These are phyloP conservation scores for Cololabis saira DNA, from an alignment of 2,113 vertebrate species.

Conservation along the genomic window DNA sequence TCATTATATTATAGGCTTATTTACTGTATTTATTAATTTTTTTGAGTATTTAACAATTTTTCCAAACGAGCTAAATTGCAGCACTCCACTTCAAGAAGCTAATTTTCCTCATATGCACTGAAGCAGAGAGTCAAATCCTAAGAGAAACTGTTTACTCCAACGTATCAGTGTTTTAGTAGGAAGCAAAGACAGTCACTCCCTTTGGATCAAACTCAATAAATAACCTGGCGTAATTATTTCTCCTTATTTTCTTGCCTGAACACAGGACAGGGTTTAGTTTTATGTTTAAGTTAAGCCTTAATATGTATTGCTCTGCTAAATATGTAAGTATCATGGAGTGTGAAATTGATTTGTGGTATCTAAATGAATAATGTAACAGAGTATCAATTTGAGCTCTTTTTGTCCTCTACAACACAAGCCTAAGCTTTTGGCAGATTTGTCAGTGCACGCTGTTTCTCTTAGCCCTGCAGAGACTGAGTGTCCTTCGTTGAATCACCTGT, in stretches of 20 bases:
- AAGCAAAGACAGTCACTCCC: slow-evolving; percentile 10
- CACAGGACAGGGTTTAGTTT: background rate
- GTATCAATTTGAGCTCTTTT: background rate
- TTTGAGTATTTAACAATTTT: slow-evolving; percentile 19
- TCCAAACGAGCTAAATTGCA: slow-evolving; percentile 32
- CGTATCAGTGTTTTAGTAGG: background rate
- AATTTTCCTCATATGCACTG: slow-evolving; percentile 32
- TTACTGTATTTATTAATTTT: background rate
- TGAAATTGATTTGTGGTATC: background rate
- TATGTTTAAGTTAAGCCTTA: slow-evolving; percentile 12
- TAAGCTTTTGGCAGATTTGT: slow-evolving; percentile 20
- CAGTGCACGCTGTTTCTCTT: slow-evolving; percentile 6
- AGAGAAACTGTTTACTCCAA: slow-evolving; percentile 10
- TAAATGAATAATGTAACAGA: background rate
- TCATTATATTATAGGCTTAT: background rate
- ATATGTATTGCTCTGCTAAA: slow-evolving; percentile 3
- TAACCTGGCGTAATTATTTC: slow-evolving; percentile 11
- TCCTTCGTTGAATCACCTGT: slow-evolving; percentile 29
- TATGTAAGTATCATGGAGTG: background rate
- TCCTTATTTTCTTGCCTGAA: background rate
- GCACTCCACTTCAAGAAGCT: slow-evolving; percentile 28
- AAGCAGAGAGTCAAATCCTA: slow-evolving; percentile 7
- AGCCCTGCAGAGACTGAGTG: slow-evolving; percentile 25
- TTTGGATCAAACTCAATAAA: slow-evolving; percentile 25
- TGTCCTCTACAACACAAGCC: background rate